A percentile compares a stretch with the other conserved stretches of the same genome.
phyloP scores from a whole-genome alignment of 1,140 invertebrate genomes.

The Drosophila lacteicornis region DNA sequence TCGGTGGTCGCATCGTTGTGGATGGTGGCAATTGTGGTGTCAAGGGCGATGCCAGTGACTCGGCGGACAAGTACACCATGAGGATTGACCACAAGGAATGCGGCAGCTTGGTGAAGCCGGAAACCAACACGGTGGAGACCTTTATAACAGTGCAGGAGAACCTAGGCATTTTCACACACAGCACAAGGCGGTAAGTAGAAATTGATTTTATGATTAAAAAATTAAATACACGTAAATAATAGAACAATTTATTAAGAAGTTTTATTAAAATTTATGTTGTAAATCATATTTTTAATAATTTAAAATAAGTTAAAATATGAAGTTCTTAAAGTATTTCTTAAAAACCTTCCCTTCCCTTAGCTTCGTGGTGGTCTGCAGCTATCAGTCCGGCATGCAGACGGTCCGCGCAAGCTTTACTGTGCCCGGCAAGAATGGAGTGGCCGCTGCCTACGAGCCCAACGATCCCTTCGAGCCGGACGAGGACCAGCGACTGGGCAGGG shows the following conservation, averaged over 20 bases:
- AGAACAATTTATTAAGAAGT: too few species aligned
- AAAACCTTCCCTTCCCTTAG: constrained; percentile 49
- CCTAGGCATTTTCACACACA: constrained; percentile 91
- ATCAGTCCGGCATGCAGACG: constrained; percentile 91
- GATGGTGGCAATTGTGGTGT: constrained; percentile 88
- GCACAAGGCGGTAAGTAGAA: constrained; percentile 87
- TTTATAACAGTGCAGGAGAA: constrained; percentile 93
- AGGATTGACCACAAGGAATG: constrained; percentile 90
- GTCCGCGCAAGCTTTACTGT: constrained; percentile 90
- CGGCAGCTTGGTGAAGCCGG: constrained; percentile 90
- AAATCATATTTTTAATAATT: neutral
- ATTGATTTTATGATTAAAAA: neutral
- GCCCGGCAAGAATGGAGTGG: constrained; percentile 85
- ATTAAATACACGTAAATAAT: neutral
- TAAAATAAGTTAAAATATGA: neutral
- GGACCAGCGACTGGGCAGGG: constrained; percentile 69
- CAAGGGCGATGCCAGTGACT: constrained; percentile 88
- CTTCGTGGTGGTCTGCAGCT: constrained; percentile 92
- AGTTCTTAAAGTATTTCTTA: neutral
- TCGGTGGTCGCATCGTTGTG: constrained; percentile 89
- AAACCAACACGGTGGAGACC: constrained; percentile 89
- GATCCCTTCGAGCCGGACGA: constrained; percentile 74
- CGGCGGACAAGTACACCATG: constrained; percentile 89
- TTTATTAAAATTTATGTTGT: too few species aligned
- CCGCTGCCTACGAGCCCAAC: constrained; percentile 59